A percentile compares a stretch with the other conserved stretches of the same genome.
Conservation (phyloP, 53 echinoderm and acorn worm genomes). For the Temnopleurus reevesii region DNA sequence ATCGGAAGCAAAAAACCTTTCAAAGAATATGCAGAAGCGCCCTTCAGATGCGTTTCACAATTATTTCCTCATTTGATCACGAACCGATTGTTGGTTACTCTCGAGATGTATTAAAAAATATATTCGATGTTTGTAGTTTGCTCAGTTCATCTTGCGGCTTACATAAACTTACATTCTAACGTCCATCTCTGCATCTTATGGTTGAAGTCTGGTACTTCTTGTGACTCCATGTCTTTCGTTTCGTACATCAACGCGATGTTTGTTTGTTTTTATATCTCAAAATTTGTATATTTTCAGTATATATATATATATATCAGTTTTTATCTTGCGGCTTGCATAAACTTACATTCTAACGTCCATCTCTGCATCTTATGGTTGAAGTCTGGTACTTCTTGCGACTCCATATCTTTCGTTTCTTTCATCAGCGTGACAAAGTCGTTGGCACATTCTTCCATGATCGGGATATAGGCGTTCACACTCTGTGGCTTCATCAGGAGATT, state of each 20-base stretch:
- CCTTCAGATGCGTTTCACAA: too few species aligned
- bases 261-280: too few species aligned
- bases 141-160: too few species aligned
- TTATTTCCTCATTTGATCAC: too few species aligned
- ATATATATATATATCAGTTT: too few species aligned
- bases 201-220: conserved; percentile 84
- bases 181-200: conserved; percentile 89
- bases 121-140: too few species aligned
- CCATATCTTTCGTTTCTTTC: conserved; percentile 55
- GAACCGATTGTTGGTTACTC: too few species aligned
- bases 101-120: too few species aligned
- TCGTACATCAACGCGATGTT: conserved; percentile 68
- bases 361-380: conserved; percentile 82
- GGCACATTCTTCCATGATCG: conserved; percentile 79
- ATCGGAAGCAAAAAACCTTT: too few species aligned
- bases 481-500: conserved; percentile 84
- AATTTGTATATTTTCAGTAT: too few species aligned
- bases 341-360: conserved; percentile 96
- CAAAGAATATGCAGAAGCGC: too few species aligned
- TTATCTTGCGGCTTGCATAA: too few species aligned
- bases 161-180: conserved; percentile 86
- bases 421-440: conserved; percentile 83
- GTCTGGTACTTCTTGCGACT: conserved; percentile 79
- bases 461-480: conserved; percentile 76
- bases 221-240: conserved; percentile 55